Evolutionary conservation across 1,140 invertebrate genomes (phyloP).

Genomic region (Drosophila fuyamai): DNA sequence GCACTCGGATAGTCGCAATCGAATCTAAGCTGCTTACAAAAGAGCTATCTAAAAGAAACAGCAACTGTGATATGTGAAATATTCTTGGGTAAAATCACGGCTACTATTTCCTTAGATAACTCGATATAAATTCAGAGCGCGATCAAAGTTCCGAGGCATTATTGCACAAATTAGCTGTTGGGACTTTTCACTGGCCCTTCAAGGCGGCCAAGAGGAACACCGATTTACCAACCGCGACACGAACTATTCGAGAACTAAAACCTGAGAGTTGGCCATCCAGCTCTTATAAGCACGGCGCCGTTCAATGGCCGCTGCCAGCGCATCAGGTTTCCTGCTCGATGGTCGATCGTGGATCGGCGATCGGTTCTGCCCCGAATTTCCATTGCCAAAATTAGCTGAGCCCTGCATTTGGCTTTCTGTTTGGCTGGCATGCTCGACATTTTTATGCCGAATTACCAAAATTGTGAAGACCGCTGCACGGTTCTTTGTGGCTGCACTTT

Average conservation of each 20-base stretch:
- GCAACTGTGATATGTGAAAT: conserved; percentile 84
- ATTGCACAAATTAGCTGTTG: background rate
- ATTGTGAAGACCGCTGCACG: conserved; percentile 30
- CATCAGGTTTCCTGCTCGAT: conserved; percentile 67
- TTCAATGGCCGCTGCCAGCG: conserved; percentile 78
- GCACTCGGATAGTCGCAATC: background rate
- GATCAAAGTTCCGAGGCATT: conserved; percentile 12
- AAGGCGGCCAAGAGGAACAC: background rate
- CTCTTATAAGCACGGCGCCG: conserved; percentile 71
- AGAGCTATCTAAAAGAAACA: conserved; percentile 85
- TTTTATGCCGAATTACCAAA: conserved; percentile 79
- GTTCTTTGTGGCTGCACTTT: conserved; percentile 49
- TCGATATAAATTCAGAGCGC: conserved; percentile 74
- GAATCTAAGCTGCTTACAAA: conserved; percentile 79
- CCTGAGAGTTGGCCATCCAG: conserved; percentile 53
- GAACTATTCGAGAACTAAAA: conserved; percentile 63
- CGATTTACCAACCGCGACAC: conserved; percentile 28
- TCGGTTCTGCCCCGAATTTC: conserved; percentile 37
- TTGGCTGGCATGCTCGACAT: conserved; percentile 72
- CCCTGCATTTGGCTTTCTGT: conserved; percentile 43
- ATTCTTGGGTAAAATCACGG: conserved; percentile 78
- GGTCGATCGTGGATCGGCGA: conserved; percentile 31
- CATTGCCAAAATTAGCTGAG: conserved; percentile 65
- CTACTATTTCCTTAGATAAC: conserved; percentile 85
- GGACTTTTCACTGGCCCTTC: background rate